These are phyloP conservation scores for Rhinoderma darwinii DNA, from an alignment of 2,113 vertebrate species.

Conservation along the genomic window DNA sequence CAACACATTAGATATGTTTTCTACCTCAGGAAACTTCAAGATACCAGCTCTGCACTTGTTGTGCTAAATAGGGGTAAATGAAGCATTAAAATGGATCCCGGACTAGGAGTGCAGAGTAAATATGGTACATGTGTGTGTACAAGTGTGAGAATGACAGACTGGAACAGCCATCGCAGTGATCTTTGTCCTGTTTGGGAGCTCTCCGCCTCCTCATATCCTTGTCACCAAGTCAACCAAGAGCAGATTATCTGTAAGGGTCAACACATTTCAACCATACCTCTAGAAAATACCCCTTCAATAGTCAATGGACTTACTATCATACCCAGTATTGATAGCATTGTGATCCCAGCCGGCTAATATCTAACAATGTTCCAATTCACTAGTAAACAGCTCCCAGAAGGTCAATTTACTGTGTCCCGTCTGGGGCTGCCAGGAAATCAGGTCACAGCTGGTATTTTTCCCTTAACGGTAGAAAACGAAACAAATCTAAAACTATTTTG, in stretches of 20 bases:
- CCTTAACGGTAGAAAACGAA: conserved; percentile 49
- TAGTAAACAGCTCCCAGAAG: conserved; percentile 31
- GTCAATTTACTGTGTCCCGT: conserved; percentile 19
- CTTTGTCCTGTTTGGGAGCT: conserved; percentile 74
- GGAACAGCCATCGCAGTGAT: conserved; percentile 65
- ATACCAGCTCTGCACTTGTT: conserved; percentile 51
- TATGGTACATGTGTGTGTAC: conserved; percentile 38
- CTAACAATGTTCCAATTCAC: conserved; percentile 69
- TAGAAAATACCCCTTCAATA: conserved; percentile 66
- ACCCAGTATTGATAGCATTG: conserved; percentile 66
- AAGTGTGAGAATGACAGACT: conserved; percentile 43
- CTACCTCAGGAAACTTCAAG: conserved; percentile 47
- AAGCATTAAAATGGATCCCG: conserved; percentile 73
- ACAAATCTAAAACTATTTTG: neutral
- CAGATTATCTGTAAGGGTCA: conserved; percentile 83
- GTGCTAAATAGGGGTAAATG: conserved; percentile 80
- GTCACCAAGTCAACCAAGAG: conserved; percentile 79
- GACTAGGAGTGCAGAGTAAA: conserved; percentile 64
- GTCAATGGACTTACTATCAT: conserved; percentile 78
- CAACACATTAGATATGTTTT: conserved; percentile 52
- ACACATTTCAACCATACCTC: conserved; percentile 70
- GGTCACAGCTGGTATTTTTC: conserved; percentile 63
- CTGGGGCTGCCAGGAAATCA: neutral
- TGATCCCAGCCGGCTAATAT: conserved; percentile 65
- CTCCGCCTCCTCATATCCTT: conserved; percentile 67